Evolutionary conservation across 2,888 invertebrate genomes (phyloP).

Genomic region (Hirtodrosophila histrioides): DNA sequence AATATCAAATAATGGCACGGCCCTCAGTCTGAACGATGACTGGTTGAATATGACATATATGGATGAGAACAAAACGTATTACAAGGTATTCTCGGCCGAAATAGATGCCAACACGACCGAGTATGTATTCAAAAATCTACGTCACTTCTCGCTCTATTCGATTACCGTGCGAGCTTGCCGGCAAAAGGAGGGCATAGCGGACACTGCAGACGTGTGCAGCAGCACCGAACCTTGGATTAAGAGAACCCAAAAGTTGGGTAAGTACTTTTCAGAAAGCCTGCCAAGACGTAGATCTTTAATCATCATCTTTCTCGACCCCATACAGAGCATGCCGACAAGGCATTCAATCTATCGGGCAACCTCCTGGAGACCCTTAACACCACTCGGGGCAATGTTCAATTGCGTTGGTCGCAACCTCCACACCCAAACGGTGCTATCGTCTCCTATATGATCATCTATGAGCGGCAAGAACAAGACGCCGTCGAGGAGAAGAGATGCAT

Average conservation of each 20-base stretch:
- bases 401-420: slow-evolving; percentile 92
- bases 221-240: slow-evolving; percentile 84
- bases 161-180: slow-evolving; percentile 92
- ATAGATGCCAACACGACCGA: slow-evolving; percentile 82
- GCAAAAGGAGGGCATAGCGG: slow-evolving; percentile 79
- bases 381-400: slow-evolving; percentile 86
- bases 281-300: not conserved
- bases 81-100: slow-evolving; percentile 52
- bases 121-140: slow-evolving; percentile 87
- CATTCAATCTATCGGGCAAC: slow-evolving; percentile 85
- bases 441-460: slow-evolving; percentile 92
- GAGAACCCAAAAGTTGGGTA: slow-evolving; percentile 85
- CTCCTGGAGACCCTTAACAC: slow-evolving; percentile 81
- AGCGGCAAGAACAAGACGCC: slow-evolving; percentile 86
- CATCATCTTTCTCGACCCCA: too few species aligned
- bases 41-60: slow-evolving; percentile 77
- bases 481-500: slow-evolving; percentile 89
- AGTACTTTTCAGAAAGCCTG: slow-evolving; percentile 14
- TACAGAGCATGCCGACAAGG: slow-evolving; percentile 89
- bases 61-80: slow-evolving; percentile 54
- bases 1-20: not conserved
- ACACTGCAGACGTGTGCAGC: slow-evolving; percentile 85
- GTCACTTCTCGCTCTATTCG: slow-evolving; percentile 91
- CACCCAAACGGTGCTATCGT: slow-evolving; percentile 95
- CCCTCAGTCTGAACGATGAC: not conserved